Evolutionary conservation across 2,888 invertebrate species (phyloP), one percentile per base, ranked within the genome.

Genomic region (Scaptomyza caliginosa): DNA sequence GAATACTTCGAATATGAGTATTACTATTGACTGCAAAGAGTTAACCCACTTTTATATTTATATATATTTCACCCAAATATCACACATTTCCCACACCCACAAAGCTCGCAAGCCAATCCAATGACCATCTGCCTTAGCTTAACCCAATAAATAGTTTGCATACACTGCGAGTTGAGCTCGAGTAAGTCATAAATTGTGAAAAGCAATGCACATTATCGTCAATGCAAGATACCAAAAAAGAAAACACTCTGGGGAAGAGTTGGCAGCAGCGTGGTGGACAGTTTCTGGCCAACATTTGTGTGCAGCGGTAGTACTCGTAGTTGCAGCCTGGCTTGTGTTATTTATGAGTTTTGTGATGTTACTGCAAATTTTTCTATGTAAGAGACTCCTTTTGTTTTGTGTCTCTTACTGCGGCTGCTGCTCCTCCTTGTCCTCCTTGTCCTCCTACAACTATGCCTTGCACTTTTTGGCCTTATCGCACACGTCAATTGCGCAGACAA

Each of bases 301-400:
- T 52, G 50, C 52, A 49, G 51, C 39, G 30, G 64, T 39, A 57
- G 36, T 46, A 24, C 13, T 13, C 34, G 60, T 11, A 39, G 74
- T 19, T 21, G 60, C 49, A 63, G 59, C 32, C 42, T 51, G 39
- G 52, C 62, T 67, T 71, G 30, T 39, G 84, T 88, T 81, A 88
- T 87, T 88, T 88, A 87, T 88, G 84, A 83, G 88, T 81, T 77
- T 89, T 81, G 86, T 74, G 89, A 88, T 88, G 86, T 83, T 86
- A 71, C 84, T 88, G 86, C 86, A 88, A 84, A 88, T 84, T 88
- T 83, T 86, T 86, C 88, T 81, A 85, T 81, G 87, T 74, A 81
- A 67, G 67, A 59, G 55, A 42, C 66, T 60, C 42, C 59, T 74
- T 77, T 52, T 64, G 45, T 32, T 42, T 65, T 72, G 64, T 56